Evolutionary conservation across 2,113 vertebrate species (phyloP).

Genomic region (Boulengeromyrus knoepffleri): DNA sequence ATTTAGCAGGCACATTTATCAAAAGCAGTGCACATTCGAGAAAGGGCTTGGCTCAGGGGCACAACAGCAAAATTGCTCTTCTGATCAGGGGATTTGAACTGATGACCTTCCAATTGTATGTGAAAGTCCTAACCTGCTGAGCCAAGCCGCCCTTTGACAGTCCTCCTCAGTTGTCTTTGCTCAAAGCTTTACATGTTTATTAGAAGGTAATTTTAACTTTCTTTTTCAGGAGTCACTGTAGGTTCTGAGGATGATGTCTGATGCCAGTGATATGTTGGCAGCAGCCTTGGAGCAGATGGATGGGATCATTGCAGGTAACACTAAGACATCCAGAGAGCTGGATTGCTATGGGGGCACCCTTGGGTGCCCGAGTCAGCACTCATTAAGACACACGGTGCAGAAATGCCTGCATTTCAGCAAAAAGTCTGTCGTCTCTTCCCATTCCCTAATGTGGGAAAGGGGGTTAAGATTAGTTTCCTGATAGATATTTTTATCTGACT

Average conservation of each 20-base stretch:
- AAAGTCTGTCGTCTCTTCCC: background rate
- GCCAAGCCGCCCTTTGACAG: background rate
- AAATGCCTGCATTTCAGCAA: background rate
- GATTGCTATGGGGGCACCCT: background rate
- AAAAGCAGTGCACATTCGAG: background rate
- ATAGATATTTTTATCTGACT: background rate
- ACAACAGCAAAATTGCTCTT: background rate
- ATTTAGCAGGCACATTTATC: background rate
- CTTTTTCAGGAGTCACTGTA: constrained; percentile 34
- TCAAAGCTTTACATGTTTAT: background rate
- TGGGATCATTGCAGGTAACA: constrained; percentile 93
- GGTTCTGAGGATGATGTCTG: constrained; percentile 82
- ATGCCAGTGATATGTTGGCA: constrained; percentile 97
- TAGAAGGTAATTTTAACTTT: background rate
- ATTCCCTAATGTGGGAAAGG: background rate
- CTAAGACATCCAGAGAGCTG: background rate
- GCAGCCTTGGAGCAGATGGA: constrained; percentile 98
- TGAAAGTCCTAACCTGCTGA: background rate
- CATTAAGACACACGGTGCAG: background rate
- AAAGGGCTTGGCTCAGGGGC: background rate
- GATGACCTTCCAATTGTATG: background rate
- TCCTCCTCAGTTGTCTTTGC: background rate
- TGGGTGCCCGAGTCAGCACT: background rate
- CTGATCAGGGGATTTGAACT: background rate
- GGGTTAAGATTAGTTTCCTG: background rate